Evolutionary conservation across 2,797 vertebrate genomes (phyloP).

Genomic region (Sebastes trivittatus): DNA sequence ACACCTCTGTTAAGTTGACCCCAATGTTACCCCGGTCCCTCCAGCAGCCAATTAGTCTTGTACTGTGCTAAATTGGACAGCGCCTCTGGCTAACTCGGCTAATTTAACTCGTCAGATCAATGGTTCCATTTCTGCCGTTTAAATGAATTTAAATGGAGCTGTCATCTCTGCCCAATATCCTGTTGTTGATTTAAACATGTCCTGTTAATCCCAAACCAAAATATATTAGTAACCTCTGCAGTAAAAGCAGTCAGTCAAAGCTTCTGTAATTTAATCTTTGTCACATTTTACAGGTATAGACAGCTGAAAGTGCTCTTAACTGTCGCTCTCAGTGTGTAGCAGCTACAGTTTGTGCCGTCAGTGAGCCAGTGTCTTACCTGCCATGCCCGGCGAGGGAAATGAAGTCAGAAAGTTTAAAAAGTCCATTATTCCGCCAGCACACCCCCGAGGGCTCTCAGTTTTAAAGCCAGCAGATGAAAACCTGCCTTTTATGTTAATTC

Average conservation of each 20-base stretch:
- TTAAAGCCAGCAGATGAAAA: slow-evolving; percentile 70
- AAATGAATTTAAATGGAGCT: slow-evolving; percentile 44
- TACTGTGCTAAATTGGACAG: slow-evolving; percentile 47
- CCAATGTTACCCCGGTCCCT: slow-evolving; percentile 19
- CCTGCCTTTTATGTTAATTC: slow-evolving; percentile 76
- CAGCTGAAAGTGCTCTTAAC: neutral
- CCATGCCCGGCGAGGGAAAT: slow-evolving; percentile 41
- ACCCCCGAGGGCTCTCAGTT: slow-evolving; percentile 60
- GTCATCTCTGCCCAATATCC: slow-evolving; percentile 18
- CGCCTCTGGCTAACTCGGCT: slow-evolving; percentile 56
- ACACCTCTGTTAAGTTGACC: slow-evolving; percentile 39
- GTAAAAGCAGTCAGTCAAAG: slow-evolving; percentile 17
- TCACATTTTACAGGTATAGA: neutral
- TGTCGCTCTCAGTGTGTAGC: neutral
- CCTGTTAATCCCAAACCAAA: slow-evolving; percentile 12
- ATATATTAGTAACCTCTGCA: slow-evolving; percentile 25
- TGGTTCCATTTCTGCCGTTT: slow-evolving; percentile 32
- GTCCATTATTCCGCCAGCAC: slow-evolving; percentile 70
- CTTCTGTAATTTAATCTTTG: slow-evolving; percentile 10
- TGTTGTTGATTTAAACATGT: slow-evolving; percentile 55
- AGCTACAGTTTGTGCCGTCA: slow-evolving; percentile 3
- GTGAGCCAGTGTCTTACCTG: slow-evolving; percentile 28
- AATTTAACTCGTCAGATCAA: slow-evolving; percentile 65
- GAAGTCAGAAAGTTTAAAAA: slow-evolving; percentile 70
- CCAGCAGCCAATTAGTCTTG: slow-evolving; percentile 62